Percentiles rank a stretch among this genome's conserved stretches.
These are phyloP conservation scores for Semotilus atromaculatus DNA, from an alignment of 2,797 vertebrate species.

Conservation along the genomic window DNA sequence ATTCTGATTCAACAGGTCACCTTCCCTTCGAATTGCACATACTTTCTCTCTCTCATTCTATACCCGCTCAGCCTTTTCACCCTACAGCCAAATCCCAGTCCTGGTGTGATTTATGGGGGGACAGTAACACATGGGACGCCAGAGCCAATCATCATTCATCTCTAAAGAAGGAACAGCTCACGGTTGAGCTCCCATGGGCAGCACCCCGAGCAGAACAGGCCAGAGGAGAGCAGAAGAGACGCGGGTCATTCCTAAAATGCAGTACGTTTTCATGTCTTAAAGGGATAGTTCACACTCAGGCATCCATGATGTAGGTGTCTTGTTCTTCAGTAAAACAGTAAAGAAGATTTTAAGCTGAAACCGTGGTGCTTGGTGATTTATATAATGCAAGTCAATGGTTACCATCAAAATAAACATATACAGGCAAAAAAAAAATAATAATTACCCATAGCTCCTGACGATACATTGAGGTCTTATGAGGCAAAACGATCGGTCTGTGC, in stretches of 20 bases:
- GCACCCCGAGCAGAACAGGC: constrained; percentile 17
- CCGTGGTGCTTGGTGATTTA: not conserved
- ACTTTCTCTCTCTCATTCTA: not conserved
- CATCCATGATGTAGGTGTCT: too few species aligned
- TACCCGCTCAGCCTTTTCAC: constrained; percentile 7
- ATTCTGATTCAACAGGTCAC: constrained; percentile 23
- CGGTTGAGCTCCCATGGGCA: constrained; percentile 44
- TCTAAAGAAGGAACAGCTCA: constrained; percentile 39
- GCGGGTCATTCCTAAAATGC: not conserved
- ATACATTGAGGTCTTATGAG: not conserved
- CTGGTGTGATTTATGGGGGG: constrained; percentile 47
- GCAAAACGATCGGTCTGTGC: too few species aligned
- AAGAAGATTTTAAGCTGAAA: too few species aligned
- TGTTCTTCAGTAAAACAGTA: too few species aligned
- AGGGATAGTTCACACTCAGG: not conserved
- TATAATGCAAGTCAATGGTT: not conserved
- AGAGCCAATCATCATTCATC: constrained; percentile 53
- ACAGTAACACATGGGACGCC: constrained; percentile 39
- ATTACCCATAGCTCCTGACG: too few species aligned
- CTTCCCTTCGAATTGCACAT: not conserved
- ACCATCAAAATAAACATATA: not conserved
- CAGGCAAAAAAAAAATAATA: not conserved
- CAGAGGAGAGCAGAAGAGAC: constrained; percentile 17
- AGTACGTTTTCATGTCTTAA: not conserved
- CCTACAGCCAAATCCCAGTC: constrained; percentile 49